These are phyloP conservation scores for Periplaneta americana DNA, from an alignment of 1,140 invertebrate genomes.

Conservation along the genomic window DNA sequence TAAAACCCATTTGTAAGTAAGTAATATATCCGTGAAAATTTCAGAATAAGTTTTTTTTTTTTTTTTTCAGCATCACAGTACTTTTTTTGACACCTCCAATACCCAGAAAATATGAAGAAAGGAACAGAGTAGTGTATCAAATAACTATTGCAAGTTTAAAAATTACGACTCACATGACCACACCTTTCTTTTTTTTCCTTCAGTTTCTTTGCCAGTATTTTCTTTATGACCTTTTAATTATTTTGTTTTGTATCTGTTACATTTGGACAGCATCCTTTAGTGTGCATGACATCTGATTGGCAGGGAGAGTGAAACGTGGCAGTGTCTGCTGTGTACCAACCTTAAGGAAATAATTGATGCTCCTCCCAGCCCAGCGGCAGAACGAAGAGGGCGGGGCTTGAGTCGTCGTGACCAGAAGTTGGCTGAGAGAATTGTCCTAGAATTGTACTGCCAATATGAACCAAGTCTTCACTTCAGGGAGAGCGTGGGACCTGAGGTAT, in stretches of 20 bases:
- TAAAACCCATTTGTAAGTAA: no score
- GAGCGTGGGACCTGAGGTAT: conserved; percentile 68
- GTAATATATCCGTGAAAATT: no score
- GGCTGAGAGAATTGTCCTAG: conserved; percentile 76
- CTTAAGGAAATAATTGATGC: conserved; percentile 53
- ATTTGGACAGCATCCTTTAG: background rate
- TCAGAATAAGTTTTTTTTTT: no score
- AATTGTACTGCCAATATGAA: conserved; percentile 86
- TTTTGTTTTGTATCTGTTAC: conserved; percentile 22
- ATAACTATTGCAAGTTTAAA: no score
- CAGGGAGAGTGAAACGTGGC: conserved; percentile 84
- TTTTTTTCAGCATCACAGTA: no score
- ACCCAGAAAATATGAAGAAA: no score
- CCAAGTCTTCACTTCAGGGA: conserved; percentile 81
- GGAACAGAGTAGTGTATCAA: no score
- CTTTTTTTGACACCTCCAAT: no score
- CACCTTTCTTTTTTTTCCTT: background rate
- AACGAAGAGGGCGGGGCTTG: conserved; percentile 47
- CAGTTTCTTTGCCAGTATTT: background rate
- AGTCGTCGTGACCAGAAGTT: conserved; percentile 57
- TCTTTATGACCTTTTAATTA: conserved; percentile 16
- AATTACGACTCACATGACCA: no score
- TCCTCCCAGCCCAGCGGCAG: conserved; percentile 35
- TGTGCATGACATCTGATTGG: conserved; percentile 22
- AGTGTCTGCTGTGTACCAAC: conserved; percentile 82